Percentiles rank a stretch among this genome's conserved stretches.
phyloP scores from a whole-genome alignment of 2,797 vertebrate genomes.

The Acanthornis magna region DNA sequence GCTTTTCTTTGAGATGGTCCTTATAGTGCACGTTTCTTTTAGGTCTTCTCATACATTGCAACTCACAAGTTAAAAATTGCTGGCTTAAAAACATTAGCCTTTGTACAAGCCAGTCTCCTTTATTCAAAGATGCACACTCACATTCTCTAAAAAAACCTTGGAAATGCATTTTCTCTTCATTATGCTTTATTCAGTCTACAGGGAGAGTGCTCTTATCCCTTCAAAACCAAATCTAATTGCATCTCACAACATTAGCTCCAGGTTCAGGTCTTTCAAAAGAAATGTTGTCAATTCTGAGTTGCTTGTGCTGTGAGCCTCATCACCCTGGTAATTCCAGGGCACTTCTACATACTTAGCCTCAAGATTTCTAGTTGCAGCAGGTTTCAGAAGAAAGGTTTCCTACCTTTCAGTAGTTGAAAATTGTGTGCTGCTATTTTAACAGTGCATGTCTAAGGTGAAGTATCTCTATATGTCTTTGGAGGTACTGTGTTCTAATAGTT shows the following conservation, averaged over 20 bases:
- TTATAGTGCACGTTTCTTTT: neutral
- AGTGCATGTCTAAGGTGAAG: neutral
- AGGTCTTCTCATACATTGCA: neutral
- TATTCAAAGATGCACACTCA: neutral
- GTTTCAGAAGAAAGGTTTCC: neutral
- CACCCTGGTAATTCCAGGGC: neutral
- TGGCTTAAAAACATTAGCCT: neutral
- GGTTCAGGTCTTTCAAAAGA: neutral
- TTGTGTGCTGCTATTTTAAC: neutral
- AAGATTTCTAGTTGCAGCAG: neutral
- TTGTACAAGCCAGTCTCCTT: neutral
- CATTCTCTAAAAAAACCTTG: neutral
- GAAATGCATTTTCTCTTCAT: neutral
- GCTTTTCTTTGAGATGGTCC: neutral
- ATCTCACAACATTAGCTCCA: neutral
- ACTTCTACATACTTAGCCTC: neutral
- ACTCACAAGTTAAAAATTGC: neutral
- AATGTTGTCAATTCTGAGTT: neutral
- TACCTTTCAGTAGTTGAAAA: neutral
- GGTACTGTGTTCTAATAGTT: neutral
- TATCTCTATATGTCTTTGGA: neutral
- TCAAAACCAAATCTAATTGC: neutral
- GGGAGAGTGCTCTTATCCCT: neutral
- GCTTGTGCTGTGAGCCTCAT: neutral
- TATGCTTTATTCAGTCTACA: neutral